Conservation (phyloP, 2,797 vertebrate genomes). For the Anguilla megastoma region DNA sequence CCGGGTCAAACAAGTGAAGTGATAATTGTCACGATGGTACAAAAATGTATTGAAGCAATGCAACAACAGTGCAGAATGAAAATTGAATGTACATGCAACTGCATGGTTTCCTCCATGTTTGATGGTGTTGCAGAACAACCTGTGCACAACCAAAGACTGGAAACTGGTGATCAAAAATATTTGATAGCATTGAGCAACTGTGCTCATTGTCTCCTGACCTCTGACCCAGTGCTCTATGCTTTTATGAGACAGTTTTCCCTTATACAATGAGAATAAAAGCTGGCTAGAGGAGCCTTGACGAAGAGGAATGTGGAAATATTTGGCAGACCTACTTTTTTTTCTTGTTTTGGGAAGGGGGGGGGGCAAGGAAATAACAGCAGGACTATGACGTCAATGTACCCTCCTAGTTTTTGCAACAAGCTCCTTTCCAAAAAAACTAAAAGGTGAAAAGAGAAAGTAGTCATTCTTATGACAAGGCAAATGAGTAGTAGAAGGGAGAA, state of each 20-base stretch:
- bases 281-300: conserved; percentile 58
- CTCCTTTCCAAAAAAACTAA: conserved; percentile 56
- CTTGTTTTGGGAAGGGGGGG: conserved; percentile 61
- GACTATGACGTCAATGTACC: conserved; percentile 65
- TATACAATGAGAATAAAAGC: conserved; percentile 52
- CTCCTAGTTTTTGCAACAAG: conserved; percentile 57
- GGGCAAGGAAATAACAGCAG: conserved; percentile 54
- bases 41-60: not conserved
- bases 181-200: conserved; percentile 37
- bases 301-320: conserved; percentile 66
- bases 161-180: conserved; percentile 28
- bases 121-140: not conserved
- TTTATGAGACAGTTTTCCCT: conserved; percentile 58
- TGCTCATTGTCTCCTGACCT: conserved; percentile 61
- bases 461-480: conserved; percentile 49
- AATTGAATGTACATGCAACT: not conserved
- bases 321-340: conserved; percentile 67
- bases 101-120: not conserved
- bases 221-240: conserved; percentile 59
- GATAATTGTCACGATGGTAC: not conserved
- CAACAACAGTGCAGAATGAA: not conserved
- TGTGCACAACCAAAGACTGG: conserved; percentile 22
- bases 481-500: conserved; percentile 45
- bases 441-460: conserved; percentile 57
- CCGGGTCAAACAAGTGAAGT: not conserved